A percentile compares a stretch with the other conserved stretches of the same genome.
Evolutionary conservation across 2,113 vertebrate species (phyloP).

Genomic region (Loxodonta africana): DNA sequence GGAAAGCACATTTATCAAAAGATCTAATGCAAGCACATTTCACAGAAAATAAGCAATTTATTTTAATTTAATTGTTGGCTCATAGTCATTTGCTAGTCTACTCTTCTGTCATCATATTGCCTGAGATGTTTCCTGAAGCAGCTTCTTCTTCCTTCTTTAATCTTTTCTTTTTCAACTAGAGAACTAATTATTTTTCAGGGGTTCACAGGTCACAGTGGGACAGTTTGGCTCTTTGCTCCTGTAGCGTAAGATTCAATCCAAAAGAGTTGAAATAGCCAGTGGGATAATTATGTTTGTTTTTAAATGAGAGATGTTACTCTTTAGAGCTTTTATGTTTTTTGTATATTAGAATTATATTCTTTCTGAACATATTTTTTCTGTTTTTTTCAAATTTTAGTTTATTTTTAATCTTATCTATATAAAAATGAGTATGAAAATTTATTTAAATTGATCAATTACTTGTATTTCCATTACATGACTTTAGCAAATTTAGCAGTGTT

Average conservation of each 20-base stretch:
- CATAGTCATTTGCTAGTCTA: slow-evolving; percentile 30
- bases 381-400: neutral
- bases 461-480: slow-evolving; percentile 1
- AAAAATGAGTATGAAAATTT: slow-evolving; percentile 49
- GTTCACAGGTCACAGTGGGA: slow-evolving; percentile 73
- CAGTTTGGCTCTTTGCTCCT: slow-evolving; percentile 50
- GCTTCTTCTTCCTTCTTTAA: slow-evolving; percentile 63
- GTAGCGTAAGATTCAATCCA: neutral
- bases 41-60: slow-evolving; percentile 75
- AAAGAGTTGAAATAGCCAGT: slow-evolving; percentile 41
- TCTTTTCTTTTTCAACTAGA: slow-evolving; percentile 82
- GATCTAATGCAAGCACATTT: slow-evolving; percentile 46
- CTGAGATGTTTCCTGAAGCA: slow-evolving; percentile 52
- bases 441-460: neutral
- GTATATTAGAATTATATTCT: slow-evolving; percentile 6
- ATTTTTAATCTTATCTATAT: neutral
- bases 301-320: neutral
- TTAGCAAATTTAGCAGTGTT: slow-evolving; percentile 4
- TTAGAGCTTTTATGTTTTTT: slow-evolving; percentile 3
- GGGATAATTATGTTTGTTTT: slow-evolving; percentile 65
- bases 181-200: slow-evolving; percentile 77
- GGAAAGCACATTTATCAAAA: slow-evolving; percentile 69
- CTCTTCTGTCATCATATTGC: slow-evolving; percentile 30
- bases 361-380: neutral
- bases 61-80: slow-evolving; percentile 74